These are phyloP conservation scores for Donacobius atricapilla DNA, from an alignment of 2,113 vertebrate genomes.

Conservation along the genomic window DNA sequence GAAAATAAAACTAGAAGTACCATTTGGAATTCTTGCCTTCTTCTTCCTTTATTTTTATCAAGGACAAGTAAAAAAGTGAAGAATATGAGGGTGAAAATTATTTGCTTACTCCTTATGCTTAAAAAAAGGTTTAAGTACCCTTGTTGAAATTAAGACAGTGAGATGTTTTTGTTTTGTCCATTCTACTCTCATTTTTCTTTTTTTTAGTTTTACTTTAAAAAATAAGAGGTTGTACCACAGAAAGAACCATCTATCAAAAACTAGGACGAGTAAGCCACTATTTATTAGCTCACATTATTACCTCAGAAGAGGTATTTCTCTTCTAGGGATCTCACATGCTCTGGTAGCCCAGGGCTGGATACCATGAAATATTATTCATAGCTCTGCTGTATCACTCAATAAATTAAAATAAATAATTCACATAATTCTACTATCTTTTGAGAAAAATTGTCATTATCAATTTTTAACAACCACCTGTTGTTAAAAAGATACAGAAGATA, in stretches of 20 bases:
- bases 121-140: rapidly evolving
- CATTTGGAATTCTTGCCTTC: neutral
- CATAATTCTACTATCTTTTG: neutral
- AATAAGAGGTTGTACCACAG: neutral
- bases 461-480: neutral
- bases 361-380: neutral
- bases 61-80: neutral
- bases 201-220: neutral
- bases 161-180: neutral
- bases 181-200: neutral
- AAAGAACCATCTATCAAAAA: neutral
- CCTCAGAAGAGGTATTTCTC: neutral
- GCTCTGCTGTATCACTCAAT: neutral
- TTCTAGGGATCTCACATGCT: neutral
- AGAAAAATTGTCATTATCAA: neutral
- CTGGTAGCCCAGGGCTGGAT: neutral
- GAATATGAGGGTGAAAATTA: neutral
- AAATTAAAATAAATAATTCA: neutral
- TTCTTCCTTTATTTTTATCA: neutral
- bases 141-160: neutral
- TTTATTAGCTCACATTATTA: neutral
- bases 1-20: neutral
- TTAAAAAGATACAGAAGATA: no score
- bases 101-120: neutral
- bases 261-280: neutral